phyloP scores from a whole-genome alignment of 2,888 invertebrate species.

The Ischnus inquisitorius region DNA sequence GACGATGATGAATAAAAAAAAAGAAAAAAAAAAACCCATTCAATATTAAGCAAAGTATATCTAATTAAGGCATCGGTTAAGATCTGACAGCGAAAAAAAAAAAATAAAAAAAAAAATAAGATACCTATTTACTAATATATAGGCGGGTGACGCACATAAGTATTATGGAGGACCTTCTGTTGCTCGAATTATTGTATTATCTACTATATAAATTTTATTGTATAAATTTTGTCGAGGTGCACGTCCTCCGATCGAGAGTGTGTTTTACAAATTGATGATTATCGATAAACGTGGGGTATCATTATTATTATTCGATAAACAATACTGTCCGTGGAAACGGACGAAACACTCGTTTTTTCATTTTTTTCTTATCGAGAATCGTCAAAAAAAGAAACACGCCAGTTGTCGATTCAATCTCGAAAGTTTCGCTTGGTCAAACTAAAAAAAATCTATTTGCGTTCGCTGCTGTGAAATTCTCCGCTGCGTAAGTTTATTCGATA shows the following conservation, averaged over 20 bases:
- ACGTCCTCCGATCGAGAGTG: conserved; percentile 78
- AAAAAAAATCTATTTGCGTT: neutral
- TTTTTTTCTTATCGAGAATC: conserved; percentile 32
- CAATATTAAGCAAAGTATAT: conserved; percentile 73
- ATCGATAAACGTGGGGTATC: conserved; percentile 6
- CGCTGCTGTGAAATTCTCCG: neutral
- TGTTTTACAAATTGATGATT: conserved; percentile 52
- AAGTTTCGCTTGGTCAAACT: neutral
- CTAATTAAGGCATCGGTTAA: conserved; percentile 79
- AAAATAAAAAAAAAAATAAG: conserved; percentile 70
- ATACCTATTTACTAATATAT: conserved; percentile 71
- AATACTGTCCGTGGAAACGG: conserved; percentile 12
- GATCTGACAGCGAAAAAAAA: conserved; percentile 78
- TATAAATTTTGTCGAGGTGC: conserved; percentile 81
- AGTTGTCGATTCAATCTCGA: no score
- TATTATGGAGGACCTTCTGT: conserved; percentile 78
- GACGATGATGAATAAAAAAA: conserved; percentile 62
- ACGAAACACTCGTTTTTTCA: neutral
- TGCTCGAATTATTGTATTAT: conserved; percentile 82
- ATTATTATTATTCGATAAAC: conserved; percentile 39
- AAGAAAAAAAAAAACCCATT: conserved; percentile 61
- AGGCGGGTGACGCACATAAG: conserved; percentile 72
- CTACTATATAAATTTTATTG: conserved; percentile 82
- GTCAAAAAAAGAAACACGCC: conserved; percentile 45
- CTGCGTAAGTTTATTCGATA: no score